Evolutionary conservation across 2,888 invertebrate genomes (phyloP).

Genomic region (Synergus itoensis): DNA sequence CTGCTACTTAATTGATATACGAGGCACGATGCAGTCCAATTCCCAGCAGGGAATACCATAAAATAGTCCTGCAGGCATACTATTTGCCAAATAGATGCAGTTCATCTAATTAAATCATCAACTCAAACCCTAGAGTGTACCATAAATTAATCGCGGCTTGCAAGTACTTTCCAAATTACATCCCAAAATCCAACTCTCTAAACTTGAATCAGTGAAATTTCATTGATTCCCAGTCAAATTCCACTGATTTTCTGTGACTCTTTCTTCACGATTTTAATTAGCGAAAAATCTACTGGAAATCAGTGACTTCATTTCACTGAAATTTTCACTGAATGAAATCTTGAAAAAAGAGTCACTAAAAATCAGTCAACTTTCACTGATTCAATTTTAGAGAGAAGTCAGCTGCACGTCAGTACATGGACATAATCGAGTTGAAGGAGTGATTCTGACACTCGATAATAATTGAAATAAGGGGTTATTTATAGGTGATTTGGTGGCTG

Average conservation of each 20-base stretch:
- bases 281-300: too few relatives aligned
- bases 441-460: slow-evolving; percentile 50
- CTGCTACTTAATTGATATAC: slow-evolving; percentile 52
- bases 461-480: slow-evolving; percentile 68
- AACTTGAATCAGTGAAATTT: too few relatives aligned
- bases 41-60: slow-evolving; percentile 23
- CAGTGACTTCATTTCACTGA: too few relatives aligned
- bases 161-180: too few relatives aligned
- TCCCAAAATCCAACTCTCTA: too few relatives aligned
- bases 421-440: not conserved
- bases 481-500: slow-evolving; percentile 65
- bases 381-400: too few relatives aligned
- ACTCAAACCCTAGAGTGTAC: not conserved
- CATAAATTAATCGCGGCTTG: not conserved
- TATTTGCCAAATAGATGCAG: not conserved
- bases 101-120: not conserved
- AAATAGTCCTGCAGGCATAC: slow-evolving; percentile 21
- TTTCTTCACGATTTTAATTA: too few relatives aligned
- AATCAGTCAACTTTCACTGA: too few relatives aligned
- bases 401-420: not conserved
- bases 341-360: too few relatives aligned
- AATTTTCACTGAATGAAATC: too few relatives aligned
- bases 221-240: too few relatives aligned
- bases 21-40: slow-evolving; percentile 32
- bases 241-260: too few relatives aligned